Evolutionary conservation across 92 coral and sea anemone species (phyloP).

Genomic region (Bergia puertoricense): DNA sequence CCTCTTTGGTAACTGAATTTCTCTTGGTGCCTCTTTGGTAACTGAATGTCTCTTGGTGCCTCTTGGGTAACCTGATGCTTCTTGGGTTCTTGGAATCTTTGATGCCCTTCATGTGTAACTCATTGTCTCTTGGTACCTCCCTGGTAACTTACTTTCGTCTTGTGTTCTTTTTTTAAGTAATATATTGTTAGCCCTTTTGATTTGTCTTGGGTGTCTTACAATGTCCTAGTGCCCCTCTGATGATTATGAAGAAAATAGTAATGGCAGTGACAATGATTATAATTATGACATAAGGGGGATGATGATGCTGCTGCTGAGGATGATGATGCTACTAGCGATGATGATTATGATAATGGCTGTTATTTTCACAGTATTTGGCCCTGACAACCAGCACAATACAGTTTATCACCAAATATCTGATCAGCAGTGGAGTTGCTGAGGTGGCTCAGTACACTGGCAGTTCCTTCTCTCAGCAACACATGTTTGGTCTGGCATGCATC

Average conservation of each 20-base stretch:
- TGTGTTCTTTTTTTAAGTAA: background rate
- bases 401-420: conserved; percentile 80
- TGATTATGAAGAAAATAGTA: background rate
- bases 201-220: too few species aligned
- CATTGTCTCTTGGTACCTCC: too few species aligned
- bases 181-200: too few species aligned
- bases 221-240: too few species aligned
- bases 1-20: background rate
- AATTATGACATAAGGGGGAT: background rate
- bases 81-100: background rate
- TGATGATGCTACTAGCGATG: background rate
- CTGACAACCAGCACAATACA: conserved; percentile 83
- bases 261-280: background rate
- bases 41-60: background rate
- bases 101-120: too few species aligned
- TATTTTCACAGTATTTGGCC: conserved; percentile 71
- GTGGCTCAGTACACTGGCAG: conserved; percentile 65
- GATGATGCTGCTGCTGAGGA: too few species aligned
- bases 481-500: conserved; percentile 74
- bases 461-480: conserved; percentile 69
- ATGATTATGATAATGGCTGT: background rate
- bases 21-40: background rate
- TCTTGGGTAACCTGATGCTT: background rate
- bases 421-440: conserved; percentile 66
- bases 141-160: background rate